Base-by-base conservation (phyloP, 2,888 invertebrate genomes). In the Latrodectus hesperus region DNA sequence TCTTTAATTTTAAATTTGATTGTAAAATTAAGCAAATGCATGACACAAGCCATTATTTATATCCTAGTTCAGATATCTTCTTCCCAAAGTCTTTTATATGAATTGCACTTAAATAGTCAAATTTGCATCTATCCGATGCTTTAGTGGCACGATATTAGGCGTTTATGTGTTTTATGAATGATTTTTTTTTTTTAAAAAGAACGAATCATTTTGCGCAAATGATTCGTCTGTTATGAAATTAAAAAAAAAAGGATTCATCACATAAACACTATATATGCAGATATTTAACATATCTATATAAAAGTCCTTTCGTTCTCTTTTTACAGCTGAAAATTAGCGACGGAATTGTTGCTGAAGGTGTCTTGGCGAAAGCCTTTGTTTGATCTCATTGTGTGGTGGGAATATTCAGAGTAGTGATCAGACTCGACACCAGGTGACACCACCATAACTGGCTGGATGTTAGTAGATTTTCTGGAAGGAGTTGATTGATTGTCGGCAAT, bases 391-490 rank as follows among this genome's bases (percentile, higher is more conserved):
- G 89, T 89, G n/a, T 89, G 84, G 51, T 89, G 89, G 14, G 89
- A 89, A 67, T 83, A 89, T 12, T 89, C 89, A 5, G 89, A 89
- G 51, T 87, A 89, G 77, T 89, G 88, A 72, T 89, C 89, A 12
- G 83, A 84, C 51, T 89, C 89, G 60, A 74, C 77, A 70, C 75
- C 73, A 80, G 87, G 89, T 53, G 82, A 72, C 76, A 83, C 85
- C 26, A 89, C 82, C 88, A 88, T 88, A 2, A 85, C 89, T 49
- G 88, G 88, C 14, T 87, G 89, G 38, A 88, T 81, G 73, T 81
- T 88, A 38, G 75, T 83, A 12, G 89, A 82, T 51, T 88, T 82
- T n/a, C 87, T 74, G 52, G 88, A 88, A 14, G 88, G 84, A 22
- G 83, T 76, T 12, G 85, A 81, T 67, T 90, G 88, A n/a, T 87